Evolutionary conservation across 2,113 vertebrate species (phyloP).

Genomic region (Aegotheles bennettii): DNA sequence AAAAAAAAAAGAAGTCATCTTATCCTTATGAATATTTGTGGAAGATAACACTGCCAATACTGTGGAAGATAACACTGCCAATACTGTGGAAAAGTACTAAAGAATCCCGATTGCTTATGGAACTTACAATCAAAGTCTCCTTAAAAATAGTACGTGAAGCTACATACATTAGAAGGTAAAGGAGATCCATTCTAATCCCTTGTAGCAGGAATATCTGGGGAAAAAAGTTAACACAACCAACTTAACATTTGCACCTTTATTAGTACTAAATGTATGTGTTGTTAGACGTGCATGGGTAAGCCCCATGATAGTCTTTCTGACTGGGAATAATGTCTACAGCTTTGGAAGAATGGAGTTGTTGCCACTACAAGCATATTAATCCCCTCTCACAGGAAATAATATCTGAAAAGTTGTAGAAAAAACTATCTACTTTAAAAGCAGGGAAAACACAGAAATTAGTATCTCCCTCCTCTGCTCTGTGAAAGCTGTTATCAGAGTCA

Average conservation of each 20-base stretch:
- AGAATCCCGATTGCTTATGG: background rate
- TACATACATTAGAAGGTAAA: background rate
- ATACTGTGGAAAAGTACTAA: background rate
- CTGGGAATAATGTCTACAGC: background rate
- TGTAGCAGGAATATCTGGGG: background rate
- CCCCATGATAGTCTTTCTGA: background rate
- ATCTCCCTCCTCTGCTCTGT: background rate
- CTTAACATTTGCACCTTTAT: background rate
- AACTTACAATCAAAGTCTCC: background rate
- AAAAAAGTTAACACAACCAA: background rate
- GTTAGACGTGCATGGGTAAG: background rate
- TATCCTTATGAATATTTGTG: background rate
- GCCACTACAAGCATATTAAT: background rate
- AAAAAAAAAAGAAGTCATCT: background rate
- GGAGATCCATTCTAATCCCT: background rate
- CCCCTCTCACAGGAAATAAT: background rate
- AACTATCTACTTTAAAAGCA: background rate
- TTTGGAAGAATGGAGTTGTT: background rate
- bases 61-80: background rate
- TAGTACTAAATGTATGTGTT: background rate
- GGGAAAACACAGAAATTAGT: background rate
- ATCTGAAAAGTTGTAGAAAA: background rate
- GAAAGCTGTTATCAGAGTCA: background rate
- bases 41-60: background rate
- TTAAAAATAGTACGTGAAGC: background rate